Conservation (phyloP, 2,113 vertebrate genomes). For the Hystrix brachyura region DNA sequence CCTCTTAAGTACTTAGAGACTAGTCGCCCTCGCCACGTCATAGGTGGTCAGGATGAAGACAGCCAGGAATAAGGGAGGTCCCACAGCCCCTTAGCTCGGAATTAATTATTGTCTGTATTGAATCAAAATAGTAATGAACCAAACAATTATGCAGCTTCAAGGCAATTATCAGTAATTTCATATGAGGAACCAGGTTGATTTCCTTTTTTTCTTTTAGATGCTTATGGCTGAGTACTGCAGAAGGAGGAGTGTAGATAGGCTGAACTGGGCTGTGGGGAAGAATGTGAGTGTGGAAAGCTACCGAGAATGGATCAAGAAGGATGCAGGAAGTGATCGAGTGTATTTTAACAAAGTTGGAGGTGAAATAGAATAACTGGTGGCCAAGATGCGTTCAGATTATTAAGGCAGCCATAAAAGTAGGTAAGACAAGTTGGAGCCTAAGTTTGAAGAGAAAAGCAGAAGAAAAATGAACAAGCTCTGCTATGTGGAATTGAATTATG, state of each 20-base stretch:
- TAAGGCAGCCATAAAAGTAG: slow-evolving; percentile 13
- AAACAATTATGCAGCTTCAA: neutral
- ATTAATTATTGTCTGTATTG: neutral
- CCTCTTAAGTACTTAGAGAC: neutral
- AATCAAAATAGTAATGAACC: neutral
- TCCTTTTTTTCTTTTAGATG: neutral
- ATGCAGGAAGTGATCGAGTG: neutral
- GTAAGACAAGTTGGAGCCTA: neutral
- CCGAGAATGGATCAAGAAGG: neutral
- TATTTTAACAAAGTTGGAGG: slow-evolving; percentile 4
- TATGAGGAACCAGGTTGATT: neutral
- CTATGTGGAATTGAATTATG: neutral
- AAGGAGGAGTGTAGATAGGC: neutral
- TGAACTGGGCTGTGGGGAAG: neutral
- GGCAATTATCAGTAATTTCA: neutral
- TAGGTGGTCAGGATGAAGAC: neutral
- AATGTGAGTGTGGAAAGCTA: neutral
- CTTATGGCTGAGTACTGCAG: neutral
- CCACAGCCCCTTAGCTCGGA: neutral
- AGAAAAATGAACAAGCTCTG: neutral
- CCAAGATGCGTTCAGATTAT: neutral
- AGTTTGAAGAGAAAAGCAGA: slow-evolving; percentile 17
- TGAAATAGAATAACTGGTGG: slow-evolving; percentile 17
- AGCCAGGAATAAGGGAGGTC: neutral
- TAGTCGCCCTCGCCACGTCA: neutral